Conservation (phyloP, 2,888 invertebrate genomes). For the Lithophane leautieri region DNA sequence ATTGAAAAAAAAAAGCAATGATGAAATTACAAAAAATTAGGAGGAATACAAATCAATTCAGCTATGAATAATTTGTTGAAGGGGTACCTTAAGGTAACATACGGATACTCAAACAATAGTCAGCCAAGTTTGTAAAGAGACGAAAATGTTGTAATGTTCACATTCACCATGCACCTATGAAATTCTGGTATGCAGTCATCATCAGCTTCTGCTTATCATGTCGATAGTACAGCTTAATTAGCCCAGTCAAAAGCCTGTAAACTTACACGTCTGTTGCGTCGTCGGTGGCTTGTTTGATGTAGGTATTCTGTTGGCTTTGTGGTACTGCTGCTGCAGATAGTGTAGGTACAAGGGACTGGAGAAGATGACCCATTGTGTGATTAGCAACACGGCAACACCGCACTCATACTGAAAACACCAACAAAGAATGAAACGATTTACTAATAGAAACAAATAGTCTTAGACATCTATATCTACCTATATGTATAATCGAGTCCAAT, state of each 20-base stretch:
- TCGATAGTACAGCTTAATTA: not conserved
- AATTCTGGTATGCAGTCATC: not conserved
- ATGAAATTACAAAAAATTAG: not conserved
- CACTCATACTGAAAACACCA: not conserved
- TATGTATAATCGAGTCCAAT: slow-evolving; percentile 26
- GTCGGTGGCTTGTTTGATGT: not conserved
- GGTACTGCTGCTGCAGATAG: not conserved
- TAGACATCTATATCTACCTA: slow-evolving; percentile 8
- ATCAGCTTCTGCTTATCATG: too few species aligned
- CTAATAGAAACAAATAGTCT: not conserved
- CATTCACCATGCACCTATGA: not conserved
- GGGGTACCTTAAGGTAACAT: not conserved
- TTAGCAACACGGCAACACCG: not conserved
- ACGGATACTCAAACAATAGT: not conserved
- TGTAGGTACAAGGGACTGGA: not conserved
- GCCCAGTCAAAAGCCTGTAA: too few species aligned
- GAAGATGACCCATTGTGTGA: not conserved
- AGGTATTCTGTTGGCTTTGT: not conserved
- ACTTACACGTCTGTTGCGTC: not conserved
- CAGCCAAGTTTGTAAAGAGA: not conserved
- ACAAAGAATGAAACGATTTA: not conserved
- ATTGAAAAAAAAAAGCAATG: not conserved
- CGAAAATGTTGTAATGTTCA: not conserved
- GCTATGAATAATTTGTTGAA: not conserved
- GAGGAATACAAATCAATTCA: not conserved